Evolutionary conservation across 2,888 invertebrate species (phyloP).

Genomic region (Sinohyriopsis cumingii): DNA sequence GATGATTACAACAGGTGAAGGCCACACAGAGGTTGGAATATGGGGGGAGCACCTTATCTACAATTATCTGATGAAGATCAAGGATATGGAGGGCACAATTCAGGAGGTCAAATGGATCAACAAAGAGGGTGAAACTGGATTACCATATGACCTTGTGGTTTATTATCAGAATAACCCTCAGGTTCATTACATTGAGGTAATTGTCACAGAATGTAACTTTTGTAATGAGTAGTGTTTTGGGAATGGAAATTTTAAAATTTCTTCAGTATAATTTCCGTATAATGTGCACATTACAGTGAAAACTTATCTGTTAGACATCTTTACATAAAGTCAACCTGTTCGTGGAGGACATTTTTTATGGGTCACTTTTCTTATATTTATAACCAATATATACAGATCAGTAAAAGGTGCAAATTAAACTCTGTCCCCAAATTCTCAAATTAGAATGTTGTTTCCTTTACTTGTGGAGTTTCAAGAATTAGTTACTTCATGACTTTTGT

Average conservation of each 20-base stretch:
- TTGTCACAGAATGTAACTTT: conserved; percentile 56
- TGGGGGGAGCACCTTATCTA: conserved; percentile 67
- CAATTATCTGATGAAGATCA: conserved; percentile 55
- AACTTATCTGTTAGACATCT: too few species aligned
- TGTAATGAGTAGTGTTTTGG: conserved; percentile 59
- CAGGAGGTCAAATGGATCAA: conserved; percentile 58
- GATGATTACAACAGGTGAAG: conserved; percentile 23
- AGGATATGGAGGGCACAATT: conserved; percentile 35
- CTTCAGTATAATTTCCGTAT: conserved; percentile 62
- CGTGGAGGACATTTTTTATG: too few species aligned
- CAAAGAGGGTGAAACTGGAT: conserved; percentile 47
- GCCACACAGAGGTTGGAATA: conserved; percentile 47
- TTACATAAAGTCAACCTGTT: too few species aligned
- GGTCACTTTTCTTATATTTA: too few species aligned
- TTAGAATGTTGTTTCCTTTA: too few species aligned
- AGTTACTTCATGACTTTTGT: too few species aligned
- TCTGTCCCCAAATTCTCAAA: too few species aligned
- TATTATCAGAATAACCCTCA: conserved; percentile 26
- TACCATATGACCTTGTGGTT: conserved; percentile 66
- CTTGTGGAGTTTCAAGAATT: too few species aligned
- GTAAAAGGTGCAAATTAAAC: too few species aligned
- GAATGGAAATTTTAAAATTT: conserved; percentile 63
- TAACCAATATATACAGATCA: too few species aligned
- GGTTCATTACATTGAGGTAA: conserved; percentile 43
- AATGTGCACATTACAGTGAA: too few species aligned